A percentile compares a stretch with the other conserved stretches of the same genome.
These are phyloP conservation scores for Phalanger gymnotis DNA, from an alignment of 2,797 vertebrate species.

Conservation along the genomic window DNA sequence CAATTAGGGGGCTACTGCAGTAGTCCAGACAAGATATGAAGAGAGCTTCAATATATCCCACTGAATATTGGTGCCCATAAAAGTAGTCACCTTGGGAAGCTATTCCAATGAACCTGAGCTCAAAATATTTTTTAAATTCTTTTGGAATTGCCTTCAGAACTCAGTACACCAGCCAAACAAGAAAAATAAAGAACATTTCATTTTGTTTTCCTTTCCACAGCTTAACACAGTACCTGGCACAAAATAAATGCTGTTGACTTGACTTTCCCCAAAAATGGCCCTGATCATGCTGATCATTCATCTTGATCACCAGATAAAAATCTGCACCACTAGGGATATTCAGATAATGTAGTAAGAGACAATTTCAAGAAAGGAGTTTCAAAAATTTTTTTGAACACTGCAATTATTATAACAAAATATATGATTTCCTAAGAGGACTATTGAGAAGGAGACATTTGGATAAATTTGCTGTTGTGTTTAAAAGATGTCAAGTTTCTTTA, in stretches of 20 bases:
- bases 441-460: not conserved
- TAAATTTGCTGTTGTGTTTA: not conserved
- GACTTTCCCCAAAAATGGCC: not conserved
- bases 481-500: not conserved
- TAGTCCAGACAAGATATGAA: not conserved
- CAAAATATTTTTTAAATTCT: not conserved
- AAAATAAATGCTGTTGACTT: not conserved
- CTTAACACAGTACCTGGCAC: not conserved
- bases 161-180: conserved; percentile 20
- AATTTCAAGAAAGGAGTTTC: not conserved
- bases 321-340: not conserved
- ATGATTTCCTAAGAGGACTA: conserved; percentile 5
- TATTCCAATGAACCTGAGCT: not conserved
- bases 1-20: not conserved
- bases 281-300: not conserved
- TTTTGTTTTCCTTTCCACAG: not conserved
- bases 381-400: not conserved
- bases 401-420: not conserved
- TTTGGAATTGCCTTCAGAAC: conserved; percentile 23
- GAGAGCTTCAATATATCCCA: not conserved
- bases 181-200: conserved; percentile 23
- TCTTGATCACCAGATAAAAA: conserved; percentile 15
- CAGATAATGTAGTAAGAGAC: not conserved
- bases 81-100: not conserved
- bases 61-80: not conserved